Evolutionary conservation across 2,797 vertebrate genomes (phyloP).

Genomic region (Oceanodroma leucorhoa): DNA sequence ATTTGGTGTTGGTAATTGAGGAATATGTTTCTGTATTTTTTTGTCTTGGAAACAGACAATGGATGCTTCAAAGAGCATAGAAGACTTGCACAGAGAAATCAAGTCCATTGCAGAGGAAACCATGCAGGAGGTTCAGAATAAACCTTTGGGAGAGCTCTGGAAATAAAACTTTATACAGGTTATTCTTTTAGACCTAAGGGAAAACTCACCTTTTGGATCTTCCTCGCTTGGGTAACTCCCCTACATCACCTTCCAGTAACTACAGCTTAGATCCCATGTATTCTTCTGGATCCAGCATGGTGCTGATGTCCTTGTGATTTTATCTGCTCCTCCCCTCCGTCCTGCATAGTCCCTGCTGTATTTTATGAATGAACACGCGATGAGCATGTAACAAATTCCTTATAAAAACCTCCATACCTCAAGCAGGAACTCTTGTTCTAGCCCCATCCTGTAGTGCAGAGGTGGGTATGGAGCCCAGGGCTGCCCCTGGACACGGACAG

Average conservation of each 20-base stretch:
- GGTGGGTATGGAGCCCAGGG: not conserved
- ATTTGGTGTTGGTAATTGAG: not conserved
- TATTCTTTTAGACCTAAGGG: not conserved
- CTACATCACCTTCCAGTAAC: not conserved
- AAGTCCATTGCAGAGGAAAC: conserved; percentile 65
- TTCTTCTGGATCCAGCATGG: not conserved
- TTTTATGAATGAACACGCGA: not conserved
- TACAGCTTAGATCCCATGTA: not conserved
- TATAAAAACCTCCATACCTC: not conserved
- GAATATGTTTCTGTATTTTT: not conserved
- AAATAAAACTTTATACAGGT: conserved; percentile 51
- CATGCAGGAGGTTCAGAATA: conserved; percentile 67
- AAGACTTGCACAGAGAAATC: conserved; percentile 86
- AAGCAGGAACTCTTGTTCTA: not conserved
- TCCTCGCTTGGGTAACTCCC: not conserved
- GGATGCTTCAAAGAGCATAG: conserved; percentile 84
- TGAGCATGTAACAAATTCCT: not conserved
- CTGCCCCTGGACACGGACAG: not conserved
- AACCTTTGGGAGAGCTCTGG: conserved; percentile 86
- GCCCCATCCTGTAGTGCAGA: not conserved
- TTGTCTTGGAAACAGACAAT: conserved; percentile 57
- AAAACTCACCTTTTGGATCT: not conserved
- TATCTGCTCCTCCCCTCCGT: not conserved
- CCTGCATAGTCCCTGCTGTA: not conserved
- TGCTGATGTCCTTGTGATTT: not conserved